Percentiles rank a stretch among this genome's conserved stretches.
Conservation (phyloP, 1,140 invertebrate species). For the Drosophila ficusphila region DNA sequence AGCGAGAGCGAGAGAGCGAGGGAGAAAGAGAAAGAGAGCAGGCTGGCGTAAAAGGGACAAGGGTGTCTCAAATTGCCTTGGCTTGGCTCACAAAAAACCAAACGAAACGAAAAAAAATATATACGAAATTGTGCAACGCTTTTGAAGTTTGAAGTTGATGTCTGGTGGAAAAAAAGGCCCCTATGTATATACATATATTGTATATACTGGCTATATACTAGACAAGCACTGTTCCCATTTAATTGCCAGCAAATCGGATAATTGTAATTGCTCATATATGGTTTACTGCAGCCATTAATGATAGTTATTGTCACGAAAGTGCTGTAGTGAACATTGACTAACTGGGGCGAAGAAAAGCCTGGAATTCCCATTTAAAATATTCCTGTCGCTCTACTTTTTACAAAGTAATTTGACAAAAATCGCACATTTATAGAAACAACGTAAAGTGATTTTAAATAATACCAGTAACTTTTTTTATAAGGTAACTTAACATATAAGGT, state of each 20-base stretch:
- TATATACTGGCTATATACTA: too few relatives aligned
- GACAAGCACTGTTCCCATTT: not conserved
- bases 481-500: too few relatives aligned
- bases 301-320: conserved; percentile 11
- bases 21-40: not conserved
- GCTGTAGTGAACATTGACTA: not conserved
- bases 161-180: not conserved
- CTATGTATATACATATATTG: not conserved
- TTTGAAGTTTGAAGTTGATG: conserved; percentile 41
- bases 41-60: conserved; percentile 35
- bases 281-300: conserved; percentile 31
- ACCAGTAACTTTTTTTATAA: too few relatives aligned
- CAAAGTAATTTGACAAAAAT: too few relatives aligned
- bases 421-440: too few relatives aligned
- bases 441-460: too few relatives aligned
- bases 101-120: not conserved
- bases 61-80: conserved; percentile 50
- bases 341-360: not conserved
- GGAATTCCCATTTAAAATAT: too few relatives aligned
- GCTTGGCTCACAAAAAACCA: conserved; percentile 30
- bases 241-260: conserved; percentile 5
- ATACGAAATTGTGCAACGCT: conserved; percentile 46
- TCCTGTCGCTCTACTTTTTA: too few relatives aligned
- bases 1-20: not conserved
- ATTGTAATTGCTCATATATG: conserved; percentile 2